phyloP scores from a whole-genome alignment of 2,113 vertebrate species.

The Pedetes capensis region DNA sequence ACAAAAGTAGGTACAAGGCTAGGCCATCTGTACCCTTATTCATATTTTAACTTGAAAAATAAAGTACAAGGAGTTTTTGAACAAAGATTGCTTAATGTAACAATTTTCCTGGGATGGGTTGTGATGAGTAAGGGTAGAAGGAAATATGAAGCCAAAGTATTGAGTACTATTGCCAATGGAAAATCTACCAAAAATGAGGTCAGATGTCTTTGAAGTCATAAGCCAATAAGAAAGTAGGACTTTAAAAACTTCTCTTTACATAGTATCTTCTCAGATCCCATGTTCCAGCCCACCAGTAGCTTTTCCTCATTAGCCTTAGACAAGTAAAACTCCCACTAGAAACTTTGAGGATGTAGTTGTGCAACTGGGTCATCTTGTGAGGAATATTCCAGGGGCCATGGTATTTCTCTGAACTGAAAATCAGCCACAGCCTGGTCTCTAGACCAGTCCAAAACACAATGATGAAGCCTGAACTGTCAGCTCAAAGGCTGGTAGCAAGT shows the following conservation, averaged over 20 bases:
- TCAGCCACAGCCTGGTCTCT: not conserved
- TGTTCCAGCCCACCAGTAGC: not conserved
- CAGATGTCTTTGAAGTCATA: not conserved
- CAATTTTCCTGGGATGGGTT: not conserved
- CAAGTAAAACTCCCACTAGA: not conserved
- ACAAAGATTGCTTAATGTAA: not conserved
- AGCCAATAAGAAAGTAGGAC: not conserved
- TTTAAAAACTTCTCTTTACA: not conserved
- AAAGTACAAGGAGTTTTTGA: not conserved
- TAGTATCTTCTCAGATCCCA: not conserved
- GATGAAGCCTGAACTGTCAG: not conserved
- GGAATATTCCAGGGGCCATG: not conserved
- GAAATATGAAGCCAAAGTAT: not conserved
- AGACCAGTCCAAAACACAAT: not conserved
- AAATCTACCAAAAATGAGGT: not conserved
- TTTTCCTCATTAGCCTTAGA: not conserved
- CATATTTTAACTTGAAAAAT: conserved; percentile 41
- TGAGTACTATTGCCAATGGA: not conserved
- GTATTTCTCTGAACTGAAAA: not conserved
- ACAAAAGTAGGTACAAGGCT: not conserved
- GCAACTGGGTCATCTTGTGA: not conserved
- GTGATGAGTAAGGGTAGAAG: not conserved
- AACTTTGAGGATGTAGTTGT: not conserved
- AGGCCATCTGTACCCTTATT: not conserved
- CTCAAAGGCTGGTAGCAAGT: not conserved